Evolutionary conservation across 2,113 vertebrate species (phyloP), one percentile per base, ranked within the genome.

Genomic region (Brachionichthys hirsutus): DNA sequence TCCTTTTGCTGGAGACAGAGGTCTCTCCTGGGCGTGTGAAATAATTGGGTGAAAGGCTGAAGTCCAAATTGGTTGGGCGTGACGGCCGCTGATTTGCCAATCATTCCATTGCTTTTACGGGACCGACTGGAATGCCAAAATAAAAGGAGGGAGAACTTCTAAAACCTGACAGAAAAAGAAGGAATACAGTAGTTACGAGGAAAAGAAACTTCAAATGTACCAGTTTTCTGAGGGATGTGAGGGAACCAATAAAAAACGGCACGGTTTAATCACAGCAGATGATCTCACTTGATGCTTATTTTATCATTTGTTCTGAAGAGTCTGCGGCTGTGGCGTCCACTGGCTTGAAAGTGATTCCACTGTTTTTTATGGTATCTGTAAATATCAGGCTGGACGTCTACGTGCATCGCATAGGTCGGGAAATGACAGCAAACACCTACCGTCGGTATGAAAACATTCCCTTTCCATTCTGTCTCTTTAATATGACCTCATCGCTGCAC

Each of bases 1-100:
- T 82, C 68, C 53, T 61, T n/a, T 3, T 45, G 59, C 47, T 18
- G 12, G 54, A 66, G 52, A 43, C 42, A 7, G 70, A 46, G 78
- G 77, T 82, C 73, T 58, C 69, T 70, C 41, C 35, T 15, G 66
- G 75, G 69, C 73, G 48, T 85, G 80, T 77, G 81, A 85, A 85
- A 78, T 62, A 22, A 64, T 45, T 73, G 65, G 60, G 72, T 78
- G 74, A 84, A 80, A 72, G 65, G 74, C 69, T 62, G 51, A 51
- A 70, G 30, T 70, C 51, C 42, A 73, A 73, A 59, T 70, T 77
- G 73, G 64, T 54, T 60, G 73, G 71, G 71, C 63, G 73, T 77
- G 65, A 85, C 54, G 8, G 67, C 40, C 58, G 50, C 73, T 7
- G 53, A 70, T 82, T 85, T 78, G 59, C 66, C 61, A 73, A 62